These are phyloP conservation scores for Lutraria rhynchaena DNA, from an alignment of 1,140 invertebrate genomes.

Conservation along the genomic window DNA sequence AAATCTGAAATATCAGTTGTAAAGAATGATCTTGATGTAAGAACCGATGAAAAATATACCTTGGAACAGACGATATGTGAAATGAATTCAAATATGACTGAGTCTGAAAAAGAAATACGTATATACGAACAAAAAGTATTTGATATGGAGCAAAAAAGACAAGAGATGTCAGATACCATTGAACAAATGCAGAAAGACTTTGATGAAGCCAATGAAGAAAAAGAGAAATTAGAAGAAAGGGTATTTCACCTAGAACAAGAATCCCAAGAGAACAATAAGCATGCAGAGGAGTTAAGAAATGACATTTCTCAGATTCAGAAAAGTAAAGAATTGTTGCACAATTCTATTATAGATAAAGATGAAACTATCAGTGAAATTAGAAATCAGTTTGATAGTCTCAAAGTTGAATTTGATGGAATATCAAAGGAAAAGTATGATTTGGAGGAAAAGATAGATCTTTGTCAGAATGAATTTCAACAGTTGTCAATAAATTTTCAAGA, in stretches of 20 bases:
- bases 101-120: constrained; percentile 23
- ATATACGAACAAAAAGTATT: constrained; percentile 44
- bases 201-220: constrained; percentile 47
- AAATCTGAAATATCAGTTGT: constrained; percentile 2
- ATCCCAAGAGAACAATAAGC: constrained; percentile 11
- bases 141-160: constrained; percentile 46
- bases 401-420: constrained; percentile 21
- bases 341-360: constrained; percentile 2
- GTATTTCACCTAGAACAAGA: constrained; percentile 23
- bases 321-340: constrained; percentile 12
- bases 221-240: constrained; percentile 45
- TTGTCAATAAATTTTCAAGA: constrained; percentile 20
- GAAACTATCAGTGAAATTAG: background rate
- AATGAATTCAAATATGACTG: background rate
- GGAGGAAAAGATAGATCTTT: constrained; percentile 22
- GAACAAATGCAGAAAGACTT: constrained; percentile 51
- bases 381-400: constrained; percentile 8
- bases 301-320: background rate
- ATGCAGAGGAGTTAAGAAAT: constrained; percentile 2
- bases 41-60: background rate
- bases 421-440: constrained; percentile 42
- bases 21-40: constrained; percentile 23
- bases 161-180: constrained; percentile 2
- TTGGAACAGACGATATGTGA: constrained; percentile 15
- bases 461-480: constrained; percentile 30